Conservation (phyloP, 2,888 invertebrate genomes). For the Amphipoea lucens region DNA sequence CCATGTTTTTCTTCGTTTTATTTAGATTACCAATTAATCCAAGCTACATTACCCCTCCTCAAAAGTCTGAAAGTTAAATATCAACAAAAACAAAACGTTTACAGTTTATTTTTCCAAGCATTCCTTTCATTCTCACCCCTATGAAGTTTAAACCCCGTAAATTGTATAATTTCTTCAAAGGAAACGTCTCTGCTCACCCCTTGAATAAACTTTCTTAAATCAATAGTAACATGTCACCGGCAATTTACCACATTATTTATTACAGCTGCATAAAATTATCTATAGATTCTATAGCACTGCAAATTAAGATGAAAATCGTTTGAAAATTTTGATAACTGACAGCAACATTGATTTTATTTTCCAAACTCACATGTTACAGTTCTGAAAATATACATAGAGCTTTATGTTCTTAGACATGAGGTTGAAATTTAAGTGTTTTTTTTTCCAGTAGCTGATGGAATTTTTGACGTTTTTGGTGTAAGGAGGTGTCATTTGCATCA, state of each 20-base stretch:
- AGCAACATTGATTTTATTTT: constrained; percentile 10
- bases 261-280: neutral
- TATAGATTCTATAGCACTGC: accelerated
- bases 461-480: constrained; percentile 59
- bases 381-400: constrained; percentile 37
- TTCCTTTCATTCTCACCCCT: constrained; percentile 69
- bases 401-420: neutral
- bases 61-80: constrained; percentile 44
- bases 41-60: neutral
- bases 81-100: constrained; percentile 55
- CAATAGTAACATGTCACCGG: constrained; percentile 83
- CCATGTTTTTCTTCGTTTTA: neutral
- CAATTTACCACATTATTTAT: constrained; percentile 55
- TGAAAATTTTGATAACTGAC: no score
- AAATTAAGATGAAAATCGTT: constrained; percentile 46
- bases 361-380: constrained; percentile 17
- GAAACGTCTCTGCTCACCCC: constrained; percentile 76
- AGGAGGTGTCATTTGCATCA: constrained; percentile 87
- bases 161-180: constrained; percentile 71
- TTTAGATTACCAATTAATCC: constrained; percentile 26
- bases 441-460: neutral
- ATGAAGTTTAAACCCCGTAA: constrained; percentile 56
- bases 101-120: constrained; percentile 64
- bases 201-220: constrained; percentile 85
- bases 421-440: constrained; percentile 21